phyloP scores from a whole-genome alignment of 2,888 invertebrate species.

The Drosophila pegasa region DNA sequence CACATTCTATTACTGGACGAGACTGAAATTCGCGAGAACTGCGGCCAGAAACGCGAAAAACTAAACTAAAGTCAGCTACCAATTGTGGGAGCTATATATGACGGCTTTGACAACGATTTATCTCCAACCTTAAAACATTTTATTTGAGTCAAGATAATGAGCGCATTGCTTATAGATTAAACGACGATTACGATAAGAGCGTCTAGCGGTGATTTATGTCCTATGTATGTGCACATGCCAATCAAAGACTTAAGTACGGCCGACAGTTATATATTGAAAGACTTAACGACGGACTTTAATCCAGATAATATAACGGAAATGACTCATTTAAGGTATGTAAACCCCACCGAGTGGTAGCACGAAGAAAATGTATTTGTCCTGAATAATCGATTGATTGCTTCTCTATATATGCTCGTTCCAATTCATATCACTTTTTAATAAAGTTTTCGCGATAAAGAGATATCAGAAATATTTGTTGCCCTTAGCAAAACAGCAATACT shows the following conservation, averaged over 20 bases:
- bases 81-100: conserved; percentile 51
- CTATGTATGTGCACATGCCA: conserved; percentile 32
- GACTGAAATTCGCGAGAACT: conserved; percentile 15
- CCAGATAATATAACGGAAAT: conserved; percentile 14
- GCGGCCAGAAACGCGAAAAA: conserved; percentile 42
- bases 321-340: conserved; percentile 5
- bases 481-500: not conserved
- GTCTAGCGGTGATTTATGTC: conserved; percentile 61
- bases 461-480: not conserved
- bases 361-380: not conserved
- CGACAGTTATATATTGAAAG: conserved; percentile 25
- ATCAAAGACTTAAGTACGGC: conserved; percentile 35
- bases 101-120: conserved; percentile 49
- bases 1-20: conserved; percentile 30
- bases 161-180: conserved; percentile 57
- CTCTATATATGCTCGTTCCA: not conserved
- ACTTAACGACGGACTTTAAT: conserved; percentile 26
- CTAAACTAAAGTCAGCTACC: conserved; percentile 58
- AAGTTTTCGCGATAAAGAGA: not conserved
- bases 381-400: not conserved
- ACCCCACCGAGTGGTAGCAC: conserved; percentile 1
- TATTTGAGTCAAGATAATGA: conserved; percentile 69
- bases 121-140: conserved; percentile 62
- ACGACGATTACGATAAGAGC: conserved; percentile 61
- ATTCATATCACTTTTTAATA: conserved; percentile 1